Evolutionary conservation across 2,888 invertebrate genomes (phyloP).

Genomic region (Eristalis tenax): DNA sequence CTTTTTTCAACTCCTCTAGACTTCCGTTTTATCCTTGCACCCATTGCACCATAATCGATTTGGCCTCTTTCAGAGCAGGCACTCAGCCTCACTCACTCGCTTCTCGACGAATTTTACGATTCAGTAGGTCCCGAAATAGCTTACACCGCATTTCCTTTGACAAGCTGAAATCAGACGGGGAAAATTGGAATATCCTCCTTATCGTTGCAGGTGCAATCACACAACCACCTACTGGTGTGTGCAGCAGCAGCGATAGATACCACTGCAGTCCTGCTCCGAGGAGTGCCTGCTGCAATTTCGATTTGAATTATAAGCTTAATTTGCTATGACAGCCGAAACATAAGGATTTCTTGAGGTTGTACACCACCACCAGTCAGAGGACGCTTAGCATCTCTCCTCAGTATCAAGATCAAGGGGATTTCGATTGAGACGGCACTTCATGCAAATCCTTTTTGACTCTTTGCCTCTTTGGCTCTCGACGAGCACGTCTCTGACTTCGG

Average conservation of each 20-base stretch:
- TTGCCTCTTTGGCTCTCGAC: neutral
- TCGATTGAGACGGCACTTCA: constrained; percentile 46
- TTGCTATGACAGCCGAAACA: constrained; percentile 7
- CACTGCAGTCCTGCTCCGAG: constrained; percentile 28
- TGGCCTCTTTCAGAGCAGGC: neutral
- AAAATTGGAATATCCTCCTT: neutral
- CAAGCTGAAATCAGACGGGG: neutral
- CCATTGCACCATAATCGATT: neutral
- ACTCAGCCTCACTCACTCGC: neutral
- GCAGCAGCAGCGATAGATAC: neutral
- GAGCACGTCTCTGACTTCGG: neutral
- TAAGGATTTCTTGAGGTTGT: constrained; percentile 5
- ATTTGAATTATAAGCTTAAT: constrained; percentile 56
- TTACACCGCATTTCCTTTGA: constrained; percentile 38
- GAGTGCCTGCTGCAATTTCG: neutral
- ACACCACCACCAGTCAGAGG: neutral
- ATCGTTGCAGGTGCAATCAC: neutral
- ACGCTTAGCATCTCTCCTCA: neutral
- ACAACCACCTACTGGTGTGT: neutral
- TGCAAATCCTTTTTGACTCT: constrained; percentile 41
- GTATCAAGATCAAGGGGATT: constrained; percentile 31
- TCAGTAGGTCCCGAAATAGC: constrained; percentile 27
- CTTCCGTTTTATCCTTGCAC: neutral
- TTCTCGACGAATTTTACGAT: constrained; percentile 46
- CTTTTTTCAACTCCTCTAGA: neutral